phyloP scores from a whole-genome alignment of 2,888 invertebrate species.

The Dryocosmus kuriphilus region DNA sequence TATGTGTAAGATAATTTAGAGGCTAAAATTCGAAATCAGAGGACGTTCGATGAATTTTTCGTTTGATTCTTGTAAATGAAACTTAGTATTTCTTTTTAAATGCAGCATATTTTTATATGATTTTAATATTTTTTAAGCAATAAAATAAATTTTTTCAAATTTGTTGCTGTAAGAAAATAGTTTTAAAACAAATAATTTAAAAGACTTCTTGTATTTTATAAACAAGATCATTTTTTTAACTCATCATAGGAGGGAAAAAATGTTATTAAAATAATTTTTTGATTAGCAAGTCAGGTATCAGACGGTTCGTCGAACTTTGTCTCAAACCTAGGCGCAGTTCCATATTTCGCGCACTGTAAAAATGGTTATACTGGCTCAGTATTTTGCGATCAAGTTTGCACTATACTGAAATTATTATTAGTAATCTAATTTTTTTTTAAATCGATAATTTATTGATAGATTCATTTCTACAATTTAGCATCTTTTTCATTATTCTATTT shows the following conservation, averaged over 20 bases:
- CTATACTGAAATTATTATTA: not conserved
- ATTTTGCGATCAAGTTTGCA: not conserved
- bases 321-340: not conserved
- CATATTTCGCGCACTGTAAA: conserved; percentile 1
- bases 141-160: not conserved
- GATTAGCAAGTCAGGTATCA: not conserved
- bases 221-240: no score
- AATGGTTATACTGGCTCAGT: not conserved
- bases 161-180: not conserved
- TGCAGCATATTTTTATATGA: not conserved
- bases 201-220: no score
- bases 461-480: not conserved
- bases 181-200: no score
- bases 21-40: not conserved
- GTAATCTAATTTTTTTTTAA: not conserved
- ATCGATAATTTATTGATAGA: not conserved
- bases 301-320: not conserved
- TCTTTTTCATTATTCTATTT: not conserved
- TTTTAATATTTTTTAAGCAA: not conserved
- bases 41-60: conserved; percentile 2
- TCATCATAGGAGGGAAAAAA: no score
- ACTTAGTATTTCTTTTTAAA: not conserved
- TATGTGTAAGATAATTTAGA: conserved; percentile 1
- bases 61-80: not conserved
- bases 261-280: no score